A percentile compares a stretch with the other conserved stretches of the same genome.
phyloP scores from a whole-genome alignment of 2,113 vertebrate genomes.

The Saccopteryx bilineata region DNA sequence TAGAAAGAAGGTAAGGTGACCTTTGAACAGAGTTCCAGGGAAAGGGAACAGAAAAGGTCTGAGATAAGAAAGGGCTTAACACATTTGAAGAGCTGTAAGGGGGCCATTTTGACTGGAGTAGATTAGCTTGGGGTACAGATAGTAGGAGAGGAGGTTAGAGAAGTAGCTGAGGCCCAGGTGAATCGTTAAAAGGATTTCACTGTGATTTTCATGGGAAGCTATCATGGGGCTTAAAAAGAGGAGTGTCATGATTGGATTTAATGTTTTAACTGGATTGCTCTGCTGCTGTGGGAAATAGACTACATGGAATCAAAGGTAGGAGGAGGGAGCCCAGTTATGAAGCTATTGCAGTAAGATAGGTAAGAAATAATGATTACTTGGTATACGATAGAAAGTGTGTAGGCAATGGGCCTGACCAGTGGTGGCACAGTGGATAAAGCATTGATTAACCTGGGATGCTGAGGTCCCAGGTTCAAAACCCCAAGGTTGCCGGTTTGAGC shows the following conservation, averaged over 20 bases:
- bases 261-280: slow-evolving; percentile 31
- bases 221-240: background rate
- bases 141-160: background rate
- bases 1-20: slow-evolving; percentile 15
- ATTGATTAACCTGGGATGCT: no score
- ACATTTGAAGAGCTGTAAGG: background rate
- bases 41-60: background rate
- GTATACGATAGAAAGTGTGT: background rate
- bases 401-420: background rate
- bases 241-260: background rate
- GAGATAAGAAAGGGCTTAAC: background rate
- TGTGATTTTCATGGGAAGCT: background rate
- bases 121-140: background rate
- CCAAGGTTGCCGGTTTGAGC: no score
- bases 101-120: background rate
- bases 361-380: slow-evolving; percentile 12
- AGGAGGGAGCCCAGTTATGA: background rate
- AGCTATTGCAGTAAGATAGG: background rate
- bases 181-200: slow-evolving; percentile 43
- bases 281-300: slow-evolving; percentile 21
- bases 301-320: background rate
- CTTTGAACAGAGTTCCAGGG: slow-evolving; percentile 16
- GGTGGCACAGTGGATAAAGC: no score
- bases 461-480: no score
- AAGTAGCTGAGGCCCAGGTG: background rate